Percentiles rank a stretch among this genome's conserved stretches.
Evolutionary conservation across 2,888 invertebrate genomes (phyloP).

Genomic region (Mystacides longicornis): DNA sequence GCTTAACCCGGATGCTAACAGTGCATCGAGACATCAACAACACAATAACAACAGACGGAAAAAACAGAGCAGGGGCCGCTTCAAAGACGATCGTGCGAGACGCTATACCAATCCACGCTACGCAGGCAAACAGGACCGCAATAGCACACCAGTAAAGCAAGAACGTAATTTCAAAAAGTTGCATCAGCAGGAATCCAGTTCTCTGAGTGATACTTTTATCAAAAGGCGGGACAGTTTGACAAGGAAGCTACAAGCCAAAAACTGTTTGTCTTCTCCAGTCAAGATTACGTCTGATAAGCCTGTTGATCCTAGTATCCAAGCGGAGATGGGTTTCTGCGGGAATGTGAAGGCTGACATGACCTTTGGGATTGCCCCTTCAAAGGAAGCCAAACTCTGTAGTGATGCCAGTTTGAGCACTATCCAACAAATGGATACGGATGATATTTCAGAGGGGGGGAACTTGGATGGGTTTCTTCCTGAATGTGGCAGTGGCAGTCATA

Average conservation of each 20-base stretch:
- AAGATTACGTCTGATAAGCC: not conserved
- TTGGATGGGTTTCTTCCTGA: not conserved
- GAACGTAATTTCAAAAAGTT: slow-evolving; percentile 1
- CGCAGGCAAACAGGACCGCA: slow-evolving; percentile 47
- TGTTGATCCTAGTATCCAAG: not conserved
- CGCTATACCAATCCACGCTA: not conserved
- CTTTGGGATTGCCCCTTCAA: not conserved
- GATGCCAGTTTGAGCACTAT: not conserved
- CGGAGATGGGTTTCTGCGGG: slow-evolving; percentile 11
- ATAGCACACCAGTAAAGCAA: slow-evolving; percentile 30
- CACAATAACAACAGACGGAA: not conserved
- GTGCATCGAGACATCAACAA: not conserved
- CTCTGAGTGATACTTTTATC: not conserved
- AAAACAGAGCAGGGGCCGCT: slow-evolving; percentile 3
- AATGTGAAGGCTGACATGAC: slow-evolving; percentile 3
- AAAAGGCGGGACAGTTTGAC: slow-evolving; percentile 7
- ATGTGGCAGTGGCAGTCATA: slow-evolving; percentile 26
- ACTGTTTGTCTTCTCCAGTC: not conserved
- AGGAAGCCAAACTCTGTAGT: not conserved
- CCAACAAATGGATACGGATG: not conserved
- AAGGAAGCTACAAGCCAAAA: not conserved
- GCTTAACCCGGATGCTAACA: slow-evolving; percentile 12
- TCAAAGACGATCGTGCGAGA: slow-evolving; percentile 5
- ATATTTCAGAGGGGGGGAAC: not conserved
- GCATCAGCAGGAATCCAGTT: not conserved